Percentiles rank a stretch among this genome's conserved stretches.
Conservation (phyloP, 2,113 vertebrate genomes). For the Cygnus atratus region DNA sequence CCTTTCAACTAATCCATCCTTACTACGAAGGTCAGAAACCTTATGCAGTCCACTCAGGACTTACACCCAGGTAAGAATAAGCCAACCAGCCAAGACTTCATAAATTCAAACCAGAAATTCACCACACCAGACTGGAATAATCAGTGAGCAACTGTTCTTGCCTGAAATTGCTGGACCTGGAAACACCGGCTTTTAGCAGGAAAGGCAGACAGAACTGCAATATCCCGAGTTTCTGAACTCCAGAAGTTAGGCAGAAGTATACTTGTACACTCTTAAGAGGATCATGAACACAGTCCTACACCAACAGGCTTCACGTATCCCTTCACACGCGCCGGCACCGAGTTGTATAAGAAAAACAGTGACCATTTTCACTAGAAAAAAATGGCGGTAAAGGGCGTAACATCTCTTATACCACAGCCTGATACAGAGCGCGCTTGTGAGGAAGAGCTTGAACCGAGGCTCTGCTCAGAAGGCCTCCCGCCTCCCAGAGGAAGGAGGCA, state of each 20-base stretch:
- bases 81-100: not conserved
- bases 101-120: not conserved
- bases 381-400: not conserved
- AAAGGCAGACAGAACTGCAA: not conserved
- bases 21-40: not conserved
- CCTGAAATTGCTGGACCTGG: not conserved
- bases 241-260: not conserved
- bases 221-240: not conserved
- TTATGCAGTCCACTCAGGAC: not conserved
- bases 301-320: not conserved
- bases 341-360: not conserved
- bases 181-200: not conserved
- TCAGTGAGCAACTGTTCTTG: not conserved
- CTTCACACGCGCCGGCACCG: not conserved
- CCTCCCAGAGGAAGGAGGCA: not conserved
- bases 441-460: not conserved
- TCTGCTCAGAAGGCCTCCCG: not conserved
- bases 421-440: not conserved
- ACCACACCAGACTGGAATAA: not conserved
- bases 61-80: fast-evolving
- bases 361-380: not conserved
- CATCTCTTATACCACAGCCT: not conserved
- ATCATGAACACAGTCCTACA: not conserved
- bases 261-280: not conserved
- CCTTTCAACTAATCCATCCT: not conserved